Conservation (phyloP, 2,797 vertebrate species). For the Propithecus perrieri region DNA sequence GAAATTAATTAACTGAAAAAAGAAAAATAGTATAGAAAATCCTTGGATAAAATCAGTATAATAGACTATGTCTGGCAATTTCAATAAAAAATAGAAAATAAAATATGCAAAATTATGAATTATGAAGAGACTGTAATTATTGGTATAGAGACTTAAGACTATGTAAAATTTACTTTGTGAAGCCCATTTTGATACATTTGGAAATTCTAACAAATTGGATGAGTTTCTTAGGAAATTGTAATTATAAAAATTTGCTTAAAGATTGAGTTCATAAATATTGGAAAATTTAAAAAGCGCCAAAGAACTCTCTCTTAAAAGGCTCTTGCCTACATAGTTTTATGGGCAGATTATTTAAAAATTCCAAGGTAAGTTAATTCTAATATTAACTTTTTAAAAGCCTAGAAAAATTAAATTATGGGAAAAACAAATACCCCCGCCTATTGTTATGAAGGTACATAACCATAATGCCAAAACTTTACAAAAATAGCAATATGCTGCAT, state of each 20-base stretch:
- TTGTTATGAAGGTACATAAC: not conserved
- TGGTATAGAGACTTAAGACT: not conserved
- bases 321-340: not conserved
- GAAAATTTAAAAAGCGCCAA: not conserved
- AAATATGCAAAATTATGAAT: conserved; percentile 27
- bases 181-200: not conserved
- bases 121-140: not conserved
- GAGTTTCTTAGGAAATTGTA: not conserved
- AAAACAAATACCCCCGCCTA: not conserved
- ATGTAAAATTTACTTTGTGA: not conserved
- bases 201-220: conserved; percentile 25
- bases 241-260: conserved; percentile 13
- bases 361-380: conserved; percentile 6
- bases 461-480: not conserved
- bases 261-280: not conserved
- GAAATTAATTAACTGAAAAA: conserved; percentile 68
- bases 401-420: not conserved
- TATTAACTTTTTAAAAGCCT: not conserved
- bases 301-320: not conserved
- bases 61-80: conserved; percentile 44
- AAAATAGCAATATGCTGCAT: not conserved
- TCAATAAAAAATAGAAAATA: conserved; percentile 57
- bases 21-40: conserved; percentile 56
- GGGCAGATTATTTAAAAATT: not conserved
- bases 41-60: conserved; percentile 46